A percentile compares a stretch with the other conserved stretches of the same genome.
These are phyloP conservation scores for Tympanuchus pallidicinctus DNA, from an alignment of 2,113 vertebrate genomes.

Conservation along the genomic window DNA sequence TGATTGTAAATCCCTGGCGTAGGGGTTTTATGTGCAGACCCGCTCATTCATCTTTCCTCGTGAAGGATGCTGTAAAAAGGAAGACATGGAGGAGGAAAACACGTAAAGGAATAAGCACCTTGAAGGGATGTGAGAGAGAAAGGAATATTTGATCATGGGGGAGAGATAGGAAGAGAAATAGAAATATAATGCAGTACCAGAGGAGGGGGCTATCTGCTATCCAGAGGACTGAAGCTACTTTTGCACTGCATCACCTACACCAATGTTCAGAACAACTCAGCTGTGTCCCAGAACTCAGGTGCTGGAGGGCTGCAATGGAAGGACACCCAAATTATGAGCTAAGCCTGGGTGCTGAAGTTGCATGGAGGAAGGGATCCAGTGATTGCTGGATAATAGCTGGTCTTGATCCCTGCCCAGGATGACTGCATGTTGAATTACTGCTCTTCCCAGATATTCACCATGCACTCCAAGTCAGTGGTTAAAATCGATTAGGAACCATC, in stretches of 20 bases:
- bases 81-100: background rate
- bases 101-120: background rate
- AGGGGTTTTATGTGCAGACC: background rate
- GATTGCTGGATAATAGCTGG: conserved; percentile 39
- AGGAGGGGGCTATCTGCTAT: background rate
- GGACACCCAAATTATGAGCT: background rate
- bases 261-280: background rate
- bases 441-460: conserved; percentile 46
- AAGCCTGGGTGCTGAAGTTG: background rate
- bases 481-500: conserved; percentile 47
- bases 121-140: background rate
- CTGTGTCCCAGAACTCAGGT: background rate
- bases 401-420: conserved; percentile 67
- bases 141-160: background rate
- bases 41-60: background rate
- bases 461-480: background rate
- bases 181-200: background rate
- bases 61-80: background rate
- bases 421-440: conserved; percentile 70
- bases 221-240: background rate
- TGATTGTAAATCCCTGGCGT: background rate
- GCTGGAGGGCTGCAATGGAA: background rate
- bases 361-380: conserved; percentile 30
- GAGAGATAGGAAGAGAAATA: background rate
- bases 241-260: background rate